phyloP scores from a whole-genome alignment of 37 sponge, comb jelly and placozoan species.

The Hexactinellida sp. region DNA sequence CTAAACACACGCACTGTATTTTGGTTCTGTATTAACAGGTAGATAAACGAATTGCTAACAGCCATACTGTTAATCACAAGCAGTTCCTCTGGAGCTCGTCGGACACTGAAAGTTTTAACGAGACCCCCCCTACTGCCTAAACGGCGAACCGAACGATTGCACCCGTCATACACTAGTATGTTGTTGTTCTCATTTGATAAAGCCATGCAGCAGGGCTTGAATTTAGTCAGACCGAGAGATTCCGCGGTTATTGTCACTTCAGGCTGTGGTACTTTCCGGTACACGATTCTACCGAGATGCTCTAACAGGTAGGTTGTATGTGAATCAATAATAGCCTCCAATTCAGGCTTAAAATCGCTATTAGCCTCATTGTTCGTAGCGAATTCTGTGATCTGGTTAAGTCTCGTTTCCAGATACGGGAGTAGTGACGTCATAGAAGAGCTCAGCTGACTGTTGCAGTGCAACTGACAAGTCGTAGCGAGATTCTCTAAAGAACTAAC shows the following conservation, averaged over 20 bases:
- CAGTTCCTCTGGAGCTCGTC: background rate
- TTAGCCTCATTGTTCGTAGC: background rate
- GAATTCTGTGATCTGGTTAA: background rate
- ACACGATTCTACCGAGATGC: background rate
- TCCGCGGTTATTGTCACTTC: conserved; percentile 7
- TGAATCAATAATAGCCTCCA: background rate
- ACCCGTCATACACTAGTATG: background rate
- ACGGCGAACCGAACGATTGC: background rate
- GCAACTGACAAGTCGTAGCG: background rate
- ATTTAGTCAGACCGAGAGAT: background rate
- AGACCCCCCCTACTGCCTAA: background rate
- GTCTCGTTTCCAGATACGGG: background rate
- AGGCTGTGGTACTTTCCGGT: background rate
- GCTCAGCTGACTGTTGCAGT: background rate
- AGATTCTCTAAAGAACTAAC: background rate
- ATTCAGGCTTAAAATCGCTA: background rate
- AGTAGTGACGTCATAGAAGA: background rate
- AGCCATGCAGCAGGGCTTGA: background rate
- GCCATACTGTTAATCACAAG: background rate
- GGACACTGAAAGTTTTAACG: background rate
- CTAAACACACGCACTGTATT: conserved; percentile 11
- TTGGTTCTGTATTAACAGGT: background rate
- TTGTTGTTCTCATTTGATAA: background rate
- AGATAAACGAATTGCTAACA: background rate
- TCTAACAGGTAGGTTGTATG: background rate